Evolutionary conservation across 2,113 vertebrate genomes (phyloP), one percentile per base, ranked within the genome.

Genomic region (Forbesichthys agassizii): DNA sequence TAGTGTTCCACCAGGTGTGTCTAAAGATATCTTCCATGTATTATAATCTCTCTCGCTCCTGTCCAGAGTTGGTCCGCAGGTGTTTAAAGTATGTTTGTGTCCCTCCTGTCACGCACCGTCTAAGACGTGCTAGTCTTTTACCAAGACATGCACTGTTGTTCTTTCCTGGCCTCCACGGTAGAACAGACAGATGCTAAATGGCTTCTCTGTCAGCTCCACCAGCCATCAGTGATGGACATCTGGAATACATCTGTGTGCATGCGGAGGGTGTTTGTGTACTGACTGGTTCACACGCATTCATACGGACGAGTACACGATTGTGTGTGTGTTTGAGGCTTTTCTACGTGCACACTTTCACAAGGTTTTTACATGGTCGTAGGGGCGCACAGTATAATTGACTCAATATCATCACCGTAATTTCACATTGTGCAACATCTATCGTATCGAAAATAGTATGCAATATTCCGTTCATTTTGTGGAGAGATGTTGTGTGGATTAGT

Each of bases 161-260:
- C 33, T 57, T 57, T 18, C 52, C 36, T 18, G 3, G 33, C 18
- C 57, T 16, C 48, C 18, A 1, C 8, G 48, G 4, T 14, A 48
- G 5, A 66, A 48, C 20, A 73, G 76, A 14, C 70, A 76, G 69
- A 80, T 80, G 53, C 52, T n/a, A 53, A 75, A 66, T 54, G 20
- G 13, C 36, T 69, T 51, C 61, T 60, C 56, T 46, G 1, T 75
- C 64, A 5, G 75, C 64, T 53, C 55, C 4, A 42, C 46, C n/a
- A 53, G 33, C 64, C 71, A 46, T 63, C 74, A 58, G 64, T 11
- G 54, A 55, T 3, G 33, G 67, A 84, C 81, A 84, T 78, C 79
- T 87, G 85, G 82, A 77, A 33, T 18, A 62, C 70, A 63, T 82
- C 66, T 78, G 68, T 36, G 20, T 42, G 42, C 14, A 13, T 68